A percentile compares a stretch with the other conserved stretches of the same genome.
These are phyloP conservation scores for Melanostoma scalare DNA, from an alignment of 2,888 invertebrate genomes.

Conservation along the genomic window DNA sequence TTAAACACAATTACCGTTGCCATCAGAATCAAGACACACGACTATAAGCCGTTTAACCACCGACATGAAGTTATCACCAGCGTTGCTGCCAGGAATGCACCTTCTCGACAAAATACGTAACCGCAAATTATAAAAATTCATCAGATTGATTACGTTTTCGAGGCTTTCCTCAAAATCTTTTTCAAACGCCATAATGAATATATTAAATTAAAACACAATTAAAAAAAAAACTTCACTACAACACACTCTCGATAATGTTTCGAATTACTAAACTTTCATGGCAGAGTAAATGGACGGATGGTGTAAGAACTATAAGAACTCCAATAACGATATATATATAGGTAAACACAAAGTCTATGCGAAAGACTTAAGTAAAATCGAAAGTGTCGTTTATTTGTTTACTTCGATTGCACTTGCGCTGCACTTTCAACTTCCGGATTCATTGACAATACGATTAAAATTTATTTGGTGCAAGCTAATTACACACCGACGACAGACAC, in stretches of 20 bases:
- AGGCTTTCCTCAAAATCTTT: conserved; percentile 78
- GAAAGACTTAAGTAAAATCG: not conserved
- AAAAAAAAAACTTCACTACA: conserved; percentile 12
- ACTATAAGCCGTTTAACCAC: conserved; percentile 79
- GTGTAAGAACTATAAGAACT: too few relatives aligned
- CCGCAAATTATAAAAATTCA: conserved; percentile 74
- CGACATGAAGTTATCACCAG: conserved; percentile 81
- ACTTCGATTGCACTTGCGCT: conserved; percentile 35
- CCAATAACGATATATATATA: too few relatives aligned
- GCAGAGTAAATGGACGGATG: not conserved
- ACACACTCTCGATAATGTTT: conserved; percentile 15
- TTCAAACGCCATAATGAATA: conserved; percentile 60
- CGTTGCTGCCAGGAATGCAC: conserved; percentile 79
- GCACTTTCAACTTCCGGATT: conserved; percentile 62
- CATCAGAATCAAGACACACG: conserved; percentile 69
- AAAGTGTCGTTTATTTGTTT: conserved; percentile 16
- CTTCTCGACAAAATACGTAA: conserved; percentile 75
- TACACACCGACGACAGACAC: conserved; percentile 41
- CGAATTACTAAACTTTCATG: conserved; percentile 55
- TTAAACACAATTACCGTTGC: conserved; percentile 72
- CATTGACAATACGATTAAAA: not conserved
- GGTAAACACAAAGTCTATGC: too few relatives aligned
- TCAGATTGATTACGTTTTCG: conserved; percentile 76
- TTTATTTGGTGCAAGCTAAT: conserved; percentile 22
- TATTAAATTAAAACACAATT: not conserved